phyloP scores from a whole-genome alignment of 2,888 invertebrate genomes.

The Pycnomerus fuliginosus region DNA sequence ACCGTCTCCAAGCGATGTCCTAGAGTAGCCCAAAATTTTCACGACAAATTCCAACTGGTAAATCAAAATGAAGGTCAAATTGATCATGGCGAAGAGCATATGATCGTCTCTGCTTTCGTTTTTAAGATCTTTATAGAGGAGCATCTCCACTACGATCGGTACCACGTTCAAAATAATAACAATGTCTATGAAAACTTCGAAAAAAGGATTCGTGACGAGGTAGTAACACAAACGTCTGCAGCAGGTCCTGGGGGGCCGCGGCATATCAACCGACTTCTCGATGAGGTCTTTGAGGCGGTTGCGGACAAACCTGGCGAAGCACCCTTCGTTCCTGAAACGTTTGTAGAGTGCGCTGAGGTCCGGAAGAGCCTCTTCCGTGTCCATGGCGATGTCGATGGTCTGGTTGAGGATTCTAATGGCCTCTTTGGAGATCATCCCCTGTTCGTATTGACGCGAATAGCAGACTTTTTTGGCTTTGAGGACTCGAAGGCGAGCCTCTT shows the following conservation, averaged over 20 bases:
- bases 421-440: conserved; percentile 62
- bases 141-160: not conserved
- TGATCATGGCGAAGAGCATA: not conserved
- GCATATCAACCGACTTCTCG: too few relatives aligned
- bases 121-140: too few relatives aligned
- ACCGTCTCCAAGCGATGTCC: not conserved
- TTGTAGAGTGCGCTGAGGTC: conserved; percentile 52
- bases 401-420: conserved; percentile 60
- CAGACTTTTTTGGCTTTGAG: conserved; percentile 64
- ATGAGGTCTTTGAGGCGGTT: too few relatives aligned
- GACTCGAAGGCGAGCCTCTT: conserved; percentile 60
- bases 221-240: not conserved
- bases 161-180: not conserved
- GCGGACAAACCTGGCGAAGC: too few relatives aligned
- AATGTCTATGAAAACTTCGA: not conserved
- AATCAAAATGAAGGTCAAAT: not conserved
- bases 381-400: conserved; percentile 56
- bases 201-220: not conserved
- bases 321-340: conserved; percentile 46
- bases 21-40: not conserved
- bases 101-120: too few relatives aligned
- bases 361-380: conserved; percentile 53
- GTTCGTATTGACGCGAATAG: conserved; percentile 64
- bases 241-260: not conserved
- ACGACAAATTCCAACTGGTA: not conserved